These are phyloP conservation scores for Uropetala carovei DNA, from an alignment of 2,888 invertebrate genomes.

Conservation along the genomic window DNA sequence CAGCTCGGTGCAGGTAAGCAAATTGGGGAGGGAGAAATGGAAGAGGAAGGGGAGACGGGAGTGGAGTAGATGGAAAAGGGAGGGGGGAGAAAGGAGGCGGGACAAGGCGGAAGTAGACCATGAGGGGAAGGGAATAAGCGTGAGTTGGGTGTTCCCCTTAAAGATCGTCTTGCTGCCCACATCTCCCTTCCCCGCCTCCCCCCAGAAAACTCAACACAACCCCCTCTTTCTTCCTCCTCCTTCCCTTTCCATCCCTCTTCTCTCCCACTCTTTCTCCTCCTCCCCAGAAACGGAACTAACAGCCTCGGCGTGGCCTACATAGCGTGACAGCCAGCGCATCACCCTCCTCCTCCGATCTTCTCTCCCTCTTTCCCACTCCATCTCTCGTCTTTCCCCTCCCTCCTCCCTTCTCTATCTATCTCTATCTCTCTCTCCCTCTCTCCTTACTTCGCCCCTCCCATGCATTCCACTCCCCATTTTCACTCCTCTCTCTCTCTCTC, in stretches of 20 bases:
- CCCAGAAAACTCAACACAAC: not conserved
- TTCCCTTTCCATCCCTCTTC: not conserved
- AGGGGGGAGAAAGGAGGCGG: not conserved
- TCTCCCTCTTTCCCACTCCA: not conserved
- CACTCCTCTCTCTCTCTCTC: not conserved
- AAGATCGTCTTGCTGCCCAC: no score
- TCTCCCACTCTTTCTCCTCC: not conserved
- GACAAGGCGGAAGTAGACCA: constrained; percentile 23
- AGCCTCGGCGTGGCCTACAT: constrained; percentile 49
- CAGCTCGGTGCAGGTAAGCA: no score
- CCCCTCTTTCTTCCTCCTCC: not conserved
- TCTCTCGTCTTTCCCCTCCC: not conserved
- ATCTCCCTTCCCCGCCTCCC: not conserved
- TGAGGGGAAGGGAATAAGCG: not conserved
- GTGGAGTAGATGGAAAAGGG: not conserved
- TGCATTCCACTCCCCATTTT: no score
- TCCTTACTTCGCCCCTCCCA: no score
- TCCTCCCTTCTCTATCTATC: no score
- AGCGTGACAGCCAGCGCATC: constrained; percentile 37
- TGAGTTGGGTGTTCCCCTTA: constrained; percentile 37
- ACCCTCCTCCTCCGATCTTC: not conserved
- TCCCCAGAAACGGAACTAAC: constrained; percentile 56
- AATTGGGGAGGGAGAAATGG: no score
- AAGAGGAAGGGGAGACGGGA: not conserved
- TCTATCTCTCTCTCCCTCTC: no score